Base-by-base conservation (phyloP, 1,140 invertebrate genomes). In the Polypedilum vanderplanki region DNA sequence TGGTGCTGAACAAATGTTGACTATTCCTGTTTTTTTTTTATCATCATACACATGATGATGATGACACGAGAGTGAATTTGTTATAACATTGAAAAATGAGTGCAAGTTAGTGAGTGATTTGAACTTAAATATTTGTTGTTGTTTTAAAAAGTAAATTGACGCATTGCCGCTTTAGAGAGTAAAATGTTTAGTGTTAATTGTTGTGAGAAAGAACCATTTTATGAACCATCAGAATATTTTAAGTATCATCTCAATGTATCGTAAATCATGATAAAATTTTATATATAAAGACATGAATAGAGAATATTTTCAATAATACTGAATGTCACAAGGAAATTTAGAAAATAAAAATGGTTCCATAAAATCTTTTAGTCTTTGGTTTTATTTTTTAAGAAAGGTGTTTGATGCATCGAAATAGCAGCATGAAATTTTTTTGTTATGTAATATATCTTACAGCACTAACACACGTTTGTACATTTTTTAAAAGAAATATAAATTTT, bases 401-500 rank as follows among this genome's bases (percentile, higher is more conserved):
- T 57, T 46, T 8, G 41, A 46, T n/a, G 46, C 24, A 33, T 33
- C 24, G n/a, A n/a, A 57, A 57, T 8, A 57, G 46, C 46, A 57
- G 46, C 46, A 57, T 57, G 46, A 57, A 57, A 33, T 33, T 3
- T 33, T 33, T 33, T 33, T 33, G 5, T 33, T 33, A 33, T 57
- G 4, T 12, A 15, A 57, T 9, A 41, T n/a, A 33, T 3, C n/a
- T 57, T 15, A 4, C n/a, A n/a, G n/a, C 46, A 57, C 46, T n/a
- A 57, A 57, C 46, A 57, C 46, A 57, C 46, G n/a, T 57, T 12
- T 57, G 46, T n/a, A 57, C 2, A 57, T 12, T 57, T 57, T 57
- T n/a, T 1, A 57, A 57, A 57, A 3, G 5, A 33, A 33, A 15
- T 15, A n/a, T 8, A 57, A n/a, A 80, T 33, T 78, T 33, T 78